Base-by-base conservation (phyloP, 1,140 invertebrate species). In the Sipha flava region DNA sequence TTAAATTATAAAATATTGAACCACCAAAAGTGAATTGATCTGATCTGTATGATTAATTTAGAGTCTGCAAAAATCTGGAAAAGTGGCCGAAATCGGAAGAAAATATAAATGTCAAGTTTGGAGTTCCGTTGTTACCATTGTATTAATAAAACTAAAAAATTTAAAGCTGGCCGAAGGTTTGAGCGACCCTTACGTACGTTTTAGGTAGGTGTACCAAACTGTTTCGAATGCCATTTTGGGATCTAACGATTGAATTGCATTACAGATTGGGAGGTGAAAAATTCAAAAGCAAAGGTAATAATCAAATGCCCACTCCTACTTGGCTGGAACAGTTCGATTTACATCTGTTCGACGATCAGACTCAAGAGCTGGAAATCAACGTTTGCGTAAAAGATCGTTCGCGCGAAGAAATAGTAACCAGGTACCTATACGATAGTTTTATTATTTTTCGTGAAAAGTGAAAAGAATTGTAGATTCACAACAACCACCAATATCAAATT, bases 311-410 rank as follows among this genome's bases (percentile, higher is more conserved):
- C 45, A 93, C 91, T 85, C 94, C 96, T 16, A 89, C 92, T 81
- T 99, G 97, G 97, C 84, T 98, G 84, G 98, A 99, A 84, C 96
- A 98, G 86, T 98, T 99, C 85, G 96, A 99, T 85, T 88, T 99
- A 10, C 96, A 98, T 85, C 88, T 98, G 9, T 99, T 95, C 85
- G 95, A 98, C 83, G 95, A 97, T 81, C 90, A 93, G 70, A 88
- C 88, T 73, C 94, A 96, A 85, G 89, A 93, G 64, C 86, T 98
- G 43, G 95, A 98, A 85, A 91, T 98, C 7, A 93, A 93, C 0
- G 90, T 98, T 1, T 96, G 92, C 90, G 95, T 97, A 84, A 94
- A 95, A 83, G 93, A 95, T 83, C 90, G 91, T 75, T 90, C 90
- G 10, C 92, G 91, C 83, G 95, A 97, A 85, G 94, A 96, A 84